These are phyloP conservation scores for Chrosomus eos DNA, from an alignment of 2,797 vertebrate species.

Conservation along the genomic window DNA sequence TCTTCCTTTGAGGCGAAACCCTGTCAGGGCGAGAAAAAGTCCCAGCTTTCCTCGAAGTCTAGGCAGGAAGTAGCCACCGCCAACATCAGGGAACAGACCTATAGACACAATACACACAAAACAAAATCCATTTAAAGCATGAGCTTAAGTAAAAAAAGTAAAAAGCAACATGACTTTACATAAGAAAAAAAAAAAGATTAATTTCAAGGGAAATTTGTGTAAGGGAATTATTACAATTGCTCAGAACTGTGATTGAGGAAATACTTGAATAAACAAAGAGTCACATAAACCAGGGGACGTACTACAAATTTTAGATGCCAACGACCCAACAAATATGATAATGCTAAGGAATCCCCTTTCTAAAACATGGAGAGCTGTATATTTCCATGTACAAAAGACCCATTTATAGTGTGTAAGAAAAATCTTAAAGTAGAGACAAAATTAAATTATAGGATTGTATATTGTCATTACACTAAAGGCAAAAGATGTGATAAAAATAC, in stretches of 20 bases:
- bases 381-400: neutral
- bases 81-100: constrained; percentile 97
- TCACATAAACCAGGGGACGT: neutral
- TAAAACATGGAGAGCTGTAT: neutral
- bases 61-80: constrained; percentile 95
- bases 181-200: neutral
- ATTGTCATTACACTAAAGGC: neutral
- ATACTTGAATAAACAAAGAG: neutral
- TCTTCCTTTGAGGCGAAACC: constrained; percentile 90
- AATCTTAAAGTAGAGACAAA: neutral
- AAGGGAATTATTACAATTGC: neutral
- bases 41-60: constrained; percentile 89
- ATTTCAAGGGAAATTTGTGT: neutral
- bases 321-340: neutral
- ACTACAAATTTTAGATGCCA: neutral
- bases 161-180: neutral
- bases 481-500: neutral
- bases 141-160: neutral
- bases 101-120: constrained; percentile 7
- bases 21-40: constrained; percentile 89
- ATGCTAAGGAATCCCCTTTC: neutral
- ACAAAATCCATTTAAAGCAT: neutral
- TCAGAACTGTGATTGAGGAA: neutral
- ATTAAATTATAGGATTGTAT: neutral
- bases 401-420: neutral